phyloP scores from a whole-genome alignment of 2,888 invertebrate genomes.

The Drosophila mettleri region DNA sequence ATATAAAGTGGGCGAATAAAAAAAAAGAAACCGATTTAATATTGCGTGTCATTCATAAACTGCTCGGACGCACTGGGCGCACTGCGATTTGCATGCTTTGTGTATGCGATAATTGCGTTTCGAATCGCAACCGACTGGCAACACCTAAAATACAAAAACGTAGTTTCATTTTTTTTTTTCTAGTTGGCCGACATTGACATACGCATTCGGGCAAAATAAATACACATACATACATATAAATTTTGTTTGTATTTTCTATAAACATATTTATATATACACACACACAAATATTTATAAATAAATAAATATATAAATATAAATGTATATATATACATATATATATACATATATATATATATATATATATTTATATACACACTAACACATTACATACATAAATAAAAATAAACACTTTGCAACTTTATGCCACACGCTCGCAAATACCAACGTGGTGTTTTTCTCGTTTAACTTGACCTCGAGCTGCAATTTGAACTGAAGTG shows the following conservation, averaged over 20 bases:
- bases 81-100: background rate
- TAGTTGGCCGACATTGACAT: slow-evolving; percentile 58
- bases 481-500: slow-evolving; percentile 33
- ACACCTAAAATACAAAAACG: slow-evolving; percentile 33
- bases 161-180: slow-evolving; percentile 59
- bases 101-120: background rate
- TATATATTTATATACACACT: slow-evolving; percentile 8
- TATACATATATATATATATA: background rate
- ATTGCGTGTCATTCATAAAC: background rate
- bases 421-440: slow-evolving; percentile 38
- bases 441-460: slow-evolving; percentile 42
- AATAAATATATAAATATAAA: slow-evolving; percentile 12
- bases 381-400: slow-evolving; percentile 7
- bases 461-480: slow-evolving; percentile 55
- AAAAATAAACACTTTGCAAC: slow-evolving; percentile 35
- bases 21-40: background rate
- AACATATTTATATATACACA: background rate
- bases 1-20: background rate
- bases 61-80: background rate
- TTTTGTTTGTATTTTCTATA: slow-evolving; percentile 20
- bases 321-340: slow-evolving; percentile 1
- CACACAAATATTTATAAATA: background rate
- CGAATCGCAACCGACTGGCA: slow-evolving; percentile 26
- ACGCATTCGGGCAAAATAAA: slow-evolving; percentile 54
- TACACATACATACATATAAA: slow-evolving; percentile 28